Evolutionary conservation across 2,888 invertebrate genomes (phyloP).

Genomic region (Marasmarcha lunaedactyla): DNA sequence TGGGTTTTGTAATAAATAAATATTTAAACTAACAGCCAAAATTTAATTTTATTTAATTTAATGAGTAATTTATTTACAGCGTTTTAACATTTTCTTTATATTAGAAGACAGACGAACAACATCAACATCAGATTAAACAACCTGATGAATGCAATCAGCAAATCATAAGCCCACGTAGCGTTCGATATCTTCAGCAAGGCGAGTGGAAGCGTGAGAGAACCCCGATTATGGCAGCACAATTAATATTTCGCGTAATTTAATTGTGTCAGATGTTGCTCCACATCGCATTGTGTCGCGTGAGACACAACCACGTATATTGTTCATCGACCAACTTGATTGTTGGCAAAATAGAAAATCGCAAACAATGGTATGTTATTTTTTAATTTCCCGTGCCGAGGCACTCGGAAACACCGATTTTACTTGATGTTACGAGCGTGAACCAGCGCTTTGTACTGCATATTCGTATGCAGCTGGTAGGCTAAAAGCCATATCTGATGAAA

Average conservation of each 20-base stretch:
- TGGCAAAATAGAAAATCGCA: constrained; percentile 57
- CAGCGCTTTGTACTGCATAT: constrained; percentile 5
- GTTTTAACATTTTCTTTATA: too few species aligned
- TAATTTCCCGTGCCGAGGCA: constrained; percentile 33
- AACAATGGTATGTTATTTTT: constrained; percentile 48
- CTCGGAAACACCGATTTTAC: constrained; percentile 14
- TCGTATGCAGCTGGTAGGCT: too few species aligned
- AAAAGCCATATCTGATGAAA: too few species aligned
- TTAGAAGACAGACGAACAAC: too few species aligned
- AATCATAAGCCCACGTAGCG: too few species aligned
- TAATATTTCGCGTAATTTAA: constrained; percentile 54
- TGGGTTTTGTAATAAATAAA: too few species aligned
- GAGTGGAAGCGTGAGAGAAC: constrained; percentile 47
- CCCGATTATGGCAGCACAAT: constrained; percentile 29
- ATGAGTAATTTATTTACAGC: too few species aligned
- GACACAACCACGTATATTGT: constrained; percentile 50
- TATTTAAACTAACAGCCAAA: too few species aligned
- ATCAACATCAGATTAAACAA: too few species aligned
- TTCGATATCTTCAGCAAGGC: constrained; percentile 8
- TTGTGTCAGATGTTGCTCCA: constrained; percentile 66
- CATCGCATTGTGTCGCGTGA: constrained; percentile 61
- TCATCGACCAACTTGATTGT: constrained; percentile 35
- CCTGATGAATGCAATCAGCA: too few species aligned
- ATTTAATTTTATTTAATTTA: too few species aligned
- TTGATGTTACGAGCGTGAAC: constrained; percentile 10